Evolutionary conservation across 2,113 vertebrate species (phyloP), one percentile per base, ranked within the genome.

Genomic region (Tonatia bakeri): DNA sequence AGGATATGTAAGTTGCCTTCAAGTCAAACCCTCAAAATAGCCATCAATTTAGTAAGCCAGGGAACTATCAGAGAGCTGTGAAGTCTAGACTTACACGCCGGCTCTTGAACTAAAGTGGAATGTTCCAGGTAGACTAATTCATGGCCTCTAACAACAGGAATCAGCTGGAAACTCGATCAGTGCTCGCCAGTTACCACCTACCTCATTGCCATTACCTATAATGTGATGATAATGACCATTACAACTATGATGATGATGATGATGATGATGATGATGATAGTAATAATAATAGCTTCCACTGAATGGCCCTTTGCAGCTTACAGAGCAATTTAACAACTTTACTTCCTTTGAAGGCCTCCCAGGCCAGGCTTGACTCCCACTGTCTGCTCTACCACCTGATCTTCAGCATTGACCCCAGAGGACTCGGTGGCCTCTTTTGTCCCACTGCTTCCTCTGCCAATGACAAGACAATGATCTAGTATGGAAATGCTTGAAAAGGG

Each of bases 211-310:
- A 83, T 77, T 90, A 45, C 88, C 88, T 90, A 22, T 92, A 59
- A 94, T 13, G 76, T 90, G 83, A 94, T 79, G 92, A 86, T 59
- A 92, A 96, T 64, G 77, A 72, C 80, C 64, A 82, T 73, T 50
- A 82, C 28, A 56, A 82, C 28, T 14, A 75, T 31, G 72, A 76
- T 54, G 83, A 70, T 26, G 70, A 75, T 65, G 47, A 65, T 61
- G 83, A 75, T 26, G 38, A 73, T 31, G 47, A 50, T 50, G 72
- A 76, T 70, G 50, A 65, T 61, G 84, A 75, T 28, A 15, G 65
- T 77, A 47, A 87, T 94, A 82, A 94, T 43, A 64, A 92, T 22
- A 54, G 87, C 69, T 93, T 81, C 86, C 86, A 83, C 67, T 50
- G 91, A 85, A 67, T 47, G 85, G 77, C 86, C 75, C 85, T 69